Percentiles rank a stretch among this genome's conserved stretches.
These are phyloP conservation scores for Palythoa grandis DNA, from an alignment of 92 coral and sea anemone species.

Conservation along the genomic window DNA sequence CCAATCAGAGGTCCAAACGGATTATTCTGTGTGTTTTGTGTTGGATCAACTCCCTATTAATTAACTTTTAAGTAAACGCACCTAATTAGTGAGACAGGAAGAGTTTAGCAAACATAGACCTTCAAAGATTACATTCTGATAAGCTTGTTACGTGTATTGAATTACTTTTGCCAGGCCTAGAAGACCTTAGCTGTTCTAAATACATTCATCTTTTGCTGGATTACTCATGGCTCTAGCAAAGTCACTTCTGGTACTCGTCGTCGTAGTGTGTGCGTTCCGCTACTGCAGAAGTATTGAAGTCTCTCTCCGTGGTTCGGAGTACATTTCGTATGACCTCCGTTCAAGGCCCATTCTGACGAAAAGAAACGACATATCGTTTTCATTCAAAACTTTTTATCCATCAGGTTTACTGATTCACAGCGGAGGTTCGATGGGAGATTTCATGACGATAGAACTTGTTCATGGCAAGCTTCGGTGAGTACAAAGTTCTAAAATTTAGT, in stretches of 20 bases:
- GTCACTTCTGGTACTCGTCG: background rate
- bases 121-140: slow-evolving; percentile 29
- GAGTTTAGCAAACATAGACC: slow-evolving; percentile 30
- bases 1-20: slow-evolving; percentile 15
- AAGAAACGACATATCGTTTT: slow-evolving; percentile 63
- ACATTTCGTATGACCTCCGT: slow-evolving; percentile 76
- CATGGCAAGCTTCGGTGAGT: slow-evolving; percentile 87
- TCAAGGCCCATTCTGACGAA: slow-evolving; percentile 57
- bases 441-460: slow-evolving; percentile 82
- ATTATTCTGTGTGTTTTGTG: background rate
- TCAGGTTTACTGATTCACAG: slow-evolving; percentile 84
- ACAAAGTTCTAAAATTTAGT: background rate
- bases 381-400: slow-evolving; percentile 84
- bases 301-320: slow-evolving; percentile 63
- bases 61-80: slow-evolving; percentile 37
- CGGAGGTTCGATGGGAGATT: slow-evolving; percentile 85
- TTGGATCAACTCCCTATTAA: slow-evolving; percentile 19
- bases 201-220: background rate
- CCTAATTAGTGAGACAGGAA: slow-evolving; percentile 30
- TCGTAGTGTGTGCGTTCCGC: slow-evolving; percentile 15
- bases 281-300: slow-evolving; percentile 58
- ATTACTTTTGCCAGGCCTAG: slow-evolving; percentile 4
- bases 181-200: slow-evolving; percentile 2
- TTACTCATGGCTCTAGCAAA: slow-evolving; percentile 12
- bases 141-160: slow-evolving; percentile 13